Percentiles rank a stretch among this genome's conserved stretches.
These are phyloP conservation scores for Bedellia somnulentella DNA, from an alignment of 2,888 invertebrate genomes.

Conservation along the genomic window DNA sequence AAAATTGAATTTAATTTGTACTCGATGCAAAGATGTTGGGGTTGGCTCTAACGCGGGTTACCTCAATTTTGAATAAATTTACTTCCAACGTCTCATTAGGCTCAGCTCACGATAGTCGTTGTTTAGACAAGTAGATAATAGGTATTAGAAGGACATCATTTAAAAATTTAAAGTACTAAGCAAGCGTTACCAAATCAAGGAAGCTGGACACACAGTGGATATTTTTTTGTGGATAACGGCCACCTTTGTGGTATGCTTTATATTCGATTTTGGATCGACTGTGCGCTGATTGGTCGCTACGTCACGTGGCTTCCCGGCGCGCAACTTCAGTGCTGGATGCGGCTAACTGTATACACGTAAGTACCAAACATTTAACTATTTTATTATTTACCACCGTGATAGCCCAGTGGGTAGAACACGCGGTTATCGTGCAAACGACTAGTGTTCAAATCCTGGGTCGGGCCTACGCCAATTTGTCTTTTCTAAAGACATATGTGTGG, in stretches of 20 bases:
- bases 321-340: constrained; percentile 66
- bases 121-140: constrained; percentile 51
- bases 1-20: constrained; percentile 22
- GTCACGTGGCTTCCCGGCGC: constrained; percentile 63
- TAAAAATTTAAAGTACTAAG: not conserved
- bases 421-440: no score
- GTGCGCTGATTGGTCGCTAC: constrained; percentile 63
- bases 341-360: constrained; percentile 71
- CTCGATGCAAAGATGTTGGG: constrained; percentile 53
- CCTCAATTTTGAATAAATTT: constrained; percentile 31
- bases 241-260: constrained; percentile 58
- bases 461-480: no score
- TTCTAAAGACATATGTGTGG: no score
- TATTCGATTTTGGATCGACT: constrained; percentile 59
- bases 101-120: constrained; percentile 55
- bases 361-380: constrained; percentile 36
- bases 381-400: constrained; percentile 39
- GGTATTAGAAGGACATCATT: constrained; percentile 10
- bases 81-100: constrained; percentile 30
- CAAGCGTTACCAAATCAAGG: no score
- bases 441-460: no score
- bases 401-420: no score
- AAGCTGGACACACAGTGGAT: no score
- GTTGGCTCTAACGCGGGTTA: constrained; percentile 44
- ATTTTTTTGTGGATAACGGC: constrained; percentile 25